These are phyloP conservation scores for Condylura cristata DNA, from an alignment of 2,113 vertebrate species.

Conservation along the genomic window DNA sequence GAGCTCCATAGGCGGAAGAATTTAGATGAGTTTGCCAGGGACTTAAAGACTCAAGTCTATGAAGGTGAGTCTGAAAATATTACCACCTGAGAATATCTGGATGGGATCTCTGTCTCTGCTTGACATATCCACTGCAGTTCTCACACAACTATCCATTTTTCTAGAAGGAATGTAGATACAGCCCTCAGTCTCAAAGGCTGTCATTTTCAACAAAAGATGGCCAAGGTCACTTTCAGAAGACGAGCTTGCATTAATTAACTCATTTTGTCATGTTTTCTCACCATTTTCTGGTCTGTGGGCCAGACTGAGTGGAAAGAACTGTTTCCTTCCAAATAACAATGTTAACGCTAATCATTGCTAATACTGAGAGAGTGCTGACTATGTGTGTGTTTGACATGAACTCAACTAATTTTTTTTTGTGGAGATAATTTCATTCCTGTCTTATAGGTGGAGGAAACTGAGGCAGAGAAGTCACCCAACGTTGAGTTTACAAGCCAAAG, in stretches of 20 bases:
- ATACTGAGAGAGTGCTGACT: rapidly evolving
- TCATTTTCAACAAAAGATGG: slow-evolving; percentile 59
- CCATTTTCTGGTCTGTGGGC: background rate
- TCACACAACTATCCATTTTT: background rate
- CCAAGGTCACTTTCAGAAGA: slow-evolving; percentile 45
- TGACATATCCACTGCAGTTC: background rate
- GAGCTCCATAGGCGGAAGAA: background rate
- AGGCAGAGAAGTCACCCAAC: background rate
- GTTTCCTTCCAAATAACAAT: background rate
- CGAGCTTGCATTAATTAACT: too few relatives aligned
- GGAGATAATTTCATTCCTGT: background rate
- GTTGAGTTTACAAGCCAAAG: background rate
- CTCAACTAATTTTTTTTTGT: background rate
- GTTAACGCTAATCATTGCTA: background rate
- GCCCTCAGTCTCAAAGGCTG: background rate
- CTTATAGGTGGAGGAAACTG: background rate
- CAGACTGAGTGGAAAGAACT: background rate
- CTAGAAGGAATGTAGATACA: background rate
- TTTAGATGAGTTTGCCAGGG: background rate
- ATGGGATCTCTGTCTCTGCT: background rate
- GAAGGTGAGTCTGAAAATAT: background rate
- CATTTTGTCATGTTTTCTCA: background rate
- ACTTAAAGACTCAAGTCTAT: background rate
- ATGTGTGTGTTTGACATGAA: background rate
- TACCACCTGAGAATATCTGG: background rate